Percentiles rank a stretch among this genome's conserved stretches.
phyloP scores from a whole-genome alignment of 2,888 invertebrate species.

The Hydropsyche betteni region DNA sequence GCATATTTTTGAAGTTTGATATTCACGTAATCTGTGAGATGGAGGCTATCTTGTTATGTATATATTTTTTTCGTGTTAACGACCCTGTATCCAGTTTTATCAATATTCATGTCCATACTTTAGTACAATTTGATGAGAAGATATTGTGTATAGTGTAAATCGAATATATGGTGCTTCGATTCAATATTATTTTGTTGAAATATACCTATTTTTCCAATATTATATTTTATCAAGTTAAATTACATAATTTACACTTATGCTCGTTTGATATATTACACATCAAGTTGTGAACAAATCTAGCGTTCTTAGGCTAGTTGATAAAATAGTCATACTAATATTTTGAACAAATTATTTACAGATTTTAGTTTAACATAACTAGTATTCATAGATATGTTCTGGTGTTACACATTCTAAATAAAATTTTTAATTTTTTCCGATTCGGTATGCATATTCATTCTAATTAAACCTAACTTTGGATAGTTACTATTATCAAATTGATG shows the following conservation, averaged over 20 bases:
- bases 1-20: too few species aligned
- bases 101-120: conserved; percentile 14
- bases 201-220: conserved; percentile 25
- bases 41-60: too few species aligned
- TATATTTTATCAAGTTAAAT: conserved; percentile 15
- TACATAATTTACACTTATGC: conserved; percentile 13
- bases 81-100: background rate
- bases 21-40: too few species aligned
- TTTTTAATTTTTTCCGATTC: too few species aligned
- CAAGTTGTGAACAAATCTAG: conserved; percentile 20
- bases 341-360: too few species aligned
- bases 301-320: conserved; percentile 6
- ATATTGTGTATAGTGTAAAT: conserved; percentile 33
- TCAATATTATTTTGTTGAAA: conserved; percentile 35
- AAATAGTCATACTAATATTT: too few species aligned
- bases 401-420: too few species aligned
- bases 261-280: conserved; percentile 16
- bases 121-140: conserved; percentile 20
- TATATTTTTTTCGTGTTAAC: background rate
- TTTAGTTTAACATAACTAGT: too few species aligned
- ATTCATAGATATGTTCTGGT: too few species aligned
- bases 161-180: conserved; percentile 42
- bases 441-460: too few species aligned
- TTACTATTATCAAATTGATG: conserved; percentile 8
- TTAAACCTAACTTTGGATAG: background rate